These are phyloP conservation scores for Drosophila nannoptera DNA, from an alignment of 1,140 invertebrate genomes.

Conservation along the genomic window DNA sequence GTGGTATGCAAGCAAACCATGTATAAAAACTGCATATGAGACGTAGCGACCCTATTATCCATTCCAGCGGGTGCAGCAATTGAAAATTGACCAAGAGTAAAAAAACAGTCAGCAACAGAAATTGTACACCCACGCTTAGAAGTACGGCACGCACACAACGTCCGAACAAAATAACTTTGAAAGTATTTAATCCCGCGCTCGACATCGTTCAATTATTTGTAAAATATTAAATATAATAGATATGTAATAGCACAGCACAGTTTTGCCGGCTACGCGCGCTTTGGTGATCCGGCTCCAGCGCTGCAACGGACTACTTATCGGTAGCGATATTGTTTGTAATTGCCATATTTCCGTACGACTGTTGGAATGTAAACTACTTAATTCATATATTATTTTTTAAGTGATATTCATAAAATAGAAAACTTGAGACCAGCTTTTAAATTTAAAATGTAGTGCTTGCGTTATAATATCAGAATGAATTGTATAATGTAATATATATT, in stretches of 20 bases:
- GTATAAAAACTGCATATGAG: slow-evolving; percentile 81
- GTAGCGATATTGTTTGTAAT: neutral
- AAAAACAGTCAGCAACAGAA: slow-evolving; percentile 79
- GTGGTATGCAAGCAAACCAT: slow-evolving; percentile 81
- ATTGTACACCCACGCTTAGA: slow-evolving; percentile 63
- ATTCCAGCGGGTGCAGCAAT: slow-evolving; percentile 80
- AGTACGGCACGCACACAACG: slow-evolving; percentile 59
- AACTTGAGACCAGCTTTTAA: too few relatives aligned
- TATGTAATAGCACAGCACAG: neutral
- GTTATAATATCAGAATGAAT: too few relatives aligned
- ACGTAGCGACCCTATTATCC: slow-evolving; percentile 80
- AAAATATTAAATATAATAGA: neutral
- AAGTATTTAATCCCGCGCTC: slow-evolving; percentile 17
- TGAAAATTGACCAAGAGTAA: slow-evolving; percentile 81
- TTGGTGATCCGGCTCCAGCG: slow-evolving; percentile 19
- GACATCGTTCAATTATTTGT: slow-evolving; percentile 2
- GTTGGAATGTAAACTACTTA: too few relatives aligned
- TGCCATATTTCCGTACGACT: too few relatives aligned
- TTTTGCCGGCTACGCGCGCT: slow-evolving; percentile 26
- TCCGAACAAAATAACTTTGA: slow-evolving; percentile 44
- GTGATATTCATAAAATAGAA: neutral
- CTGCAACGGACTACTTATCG: slow-evolving; percentile 10
- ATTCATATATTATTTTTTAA: neutral
- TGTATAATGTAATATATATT: too few relatives aligned
- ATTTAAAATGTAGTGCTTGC: too few relatives aligned